Evolutionary conservation across 2,797 vertebrate species (phyloP).

Genomic region (Cichlasoma orientale): DNA sequence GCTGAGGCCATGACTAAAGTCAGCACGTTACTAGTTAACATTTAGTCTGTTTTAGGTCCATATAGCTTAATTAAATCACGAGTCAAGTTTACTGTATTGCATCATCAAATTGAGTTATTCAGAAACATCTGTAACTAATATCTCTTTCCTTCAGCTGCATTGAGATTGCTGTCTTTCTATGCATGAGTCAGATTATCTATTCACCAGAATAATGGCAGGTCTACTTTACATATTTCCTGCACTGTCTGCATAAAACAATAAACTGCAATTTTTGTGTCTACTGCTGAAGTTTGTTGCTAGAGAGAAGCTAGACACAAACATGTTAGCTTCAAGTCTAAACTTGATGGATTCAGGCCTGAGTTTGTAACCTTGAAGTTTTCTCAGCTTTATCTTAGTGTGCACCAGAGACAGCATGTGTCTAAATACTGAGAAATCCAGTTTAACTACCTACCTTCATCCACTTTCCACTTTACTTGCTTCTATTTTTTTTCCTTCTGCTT

Average conservation of each 20-base stretch:
- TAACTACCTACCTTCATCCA: neutral
- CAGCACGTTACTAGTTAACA: neutral
- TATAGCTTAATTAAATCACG: accelerated
- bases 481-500: neutral
- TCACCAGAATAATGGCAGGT: neutral
- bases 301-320: neutral
- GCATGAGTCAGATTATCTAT: neutral
- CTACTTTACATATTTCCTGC: neutral
- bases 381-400: too few species aligned
- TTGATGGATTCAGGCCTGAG: too few species aligned
- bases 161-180: neutral
- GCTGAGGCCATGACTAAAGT: neutral
- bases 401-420: too few species aligned
- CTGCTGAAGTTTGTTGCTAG: neutral
- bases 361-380: too few species aligned
- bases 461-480: neutral
- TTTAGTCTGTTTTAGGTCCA: neutral
- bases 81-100: neutral
- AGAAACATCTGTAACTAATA: neutral
- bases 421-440: too few species aligned
- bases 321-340: too few species aligned
- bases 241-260: accelerated
- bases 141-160: neutral
- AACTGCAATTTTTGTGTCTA: too few species aligned
- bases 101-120: neutral